A percentile compares a stretch with the other conserved stretches of the same genome.
Evolutionary conservation across 2,888 invertebrate genomes (phyloP).

Genomic region (Acanthosepion pharaonis): DNA sequence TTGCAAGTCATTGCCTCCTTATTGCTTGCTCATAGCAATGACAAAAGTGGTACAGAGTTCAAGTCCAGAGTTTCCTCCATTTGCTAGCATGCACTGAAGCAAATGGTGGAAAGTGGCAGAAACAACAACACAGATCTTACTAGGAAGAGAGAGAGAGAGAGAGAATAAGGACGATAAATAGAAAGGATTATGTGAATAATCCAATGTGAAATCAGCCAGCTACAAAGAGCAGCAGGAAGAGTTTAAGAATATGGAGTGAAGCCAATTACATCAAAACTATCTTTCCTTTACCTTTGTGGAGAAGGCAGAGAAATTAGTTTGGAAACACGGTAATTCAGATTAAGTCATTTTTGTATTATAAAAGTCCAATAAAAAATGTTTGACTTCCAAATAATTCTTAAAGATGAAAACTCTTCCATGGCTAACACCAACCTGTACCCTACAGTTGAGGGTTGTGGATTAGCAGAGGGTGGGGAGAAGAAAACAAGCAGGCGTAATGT

Average conservation of each 20-base stretch:
- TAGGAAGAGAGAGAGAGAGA: background rate
- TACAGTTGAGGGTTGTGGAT: background rate
- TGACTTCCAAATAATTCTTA: background rate
- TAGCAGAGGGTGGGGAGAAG: background rate
- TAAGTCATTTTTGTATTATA: background rate
- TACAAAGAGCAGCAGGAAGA: background rate
- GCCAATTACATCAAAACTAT: background rate
- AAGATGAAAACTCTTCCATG: background rate
- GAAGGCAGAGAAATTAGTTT: background rate
- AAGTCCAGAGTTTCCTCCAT: constrained; percentile 33
- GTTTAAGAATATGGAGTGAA: background rate
- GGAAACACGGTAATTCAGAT: background rate
- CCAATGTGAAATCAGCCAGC: background rate
- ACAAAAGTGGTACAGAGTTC: background rate
- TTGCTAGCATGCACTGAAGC: constrained; percentile 15
- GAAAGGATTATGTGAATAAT: background rate
- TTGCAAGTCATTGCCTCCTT: constrained; percentile 10
- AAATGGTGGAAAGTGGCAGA: background rate
- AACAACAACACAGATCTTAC: constrained; percentile 21
- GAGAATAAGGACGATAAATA: constrained; percentile 1
- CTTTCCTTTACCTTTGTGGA: background rate
- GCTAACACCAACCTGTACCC: background rate
- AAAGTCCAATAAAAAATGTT: background rate
- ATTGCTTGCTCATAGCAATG: background rate
- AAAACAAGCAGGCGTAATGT: constrained; percentile 24